phyloP scores from a whole-genome alignment of 2,888 invertebrate species.

The Coecobrya sp. region DNA sequence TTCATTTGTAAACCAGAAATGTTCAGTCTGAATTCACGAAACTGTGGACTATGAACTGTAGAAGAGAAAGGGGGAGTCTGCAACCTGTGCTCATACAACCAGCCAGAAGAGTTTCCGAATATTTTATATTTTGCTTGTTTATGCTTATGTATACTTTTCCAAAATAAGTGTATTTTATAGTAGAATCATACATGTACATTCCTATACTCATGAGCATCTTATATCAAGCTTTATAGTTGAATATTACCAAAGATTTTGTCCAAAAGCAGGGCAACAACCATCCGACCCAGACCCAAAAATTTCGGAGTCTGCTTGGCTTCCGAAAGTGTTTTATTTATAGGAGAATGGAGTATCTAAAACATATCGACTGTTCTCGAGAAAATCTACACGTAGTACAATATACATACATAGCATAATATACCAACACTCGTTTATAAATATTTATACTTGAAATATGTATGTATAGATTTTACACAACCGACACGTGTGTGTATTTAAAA shows the following conservation, averaged over 20 bases:
- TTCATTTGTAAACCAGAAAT: too few species aligned
- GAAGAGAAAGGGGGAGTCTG: too few species aligned
- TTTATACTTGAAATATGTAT: too few species aligned
- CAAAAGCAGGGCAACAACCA: conserved; percentile 79
- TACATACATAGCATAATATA: too few species aligned
- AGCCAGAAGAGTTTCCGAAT: background rate
- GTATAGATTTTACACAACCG: too few species aligned
- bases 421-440: too few species aligned
- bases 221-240: too few species aligned
- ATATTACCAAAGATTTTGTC: background rate
- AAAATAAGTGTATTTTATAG: background rate
- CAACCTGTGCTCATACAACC: background rate
- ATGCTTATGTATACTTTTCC: background rate
- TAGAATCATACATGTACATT: background rate
- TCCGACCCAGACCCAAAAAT: conserved; percentile 83
- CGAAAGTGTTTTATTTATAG: conserved; percentile 56
- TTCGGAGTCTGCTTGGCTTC: conserved; percentile 81
- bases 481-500: too few species aligned
- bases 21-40: too few species aligned
- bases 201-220: background rate
- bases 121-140: background rate
- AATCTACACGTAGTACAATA: background rate
- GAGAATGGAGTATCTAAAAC: conserved; percentile 7
- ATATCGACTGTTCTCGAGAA: background rate
- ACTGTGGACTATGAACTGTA: background rate